Conservation (phyloP, 2,888 invertebrate genomes). For the Acanthacorydalis orientalis region DNA sequence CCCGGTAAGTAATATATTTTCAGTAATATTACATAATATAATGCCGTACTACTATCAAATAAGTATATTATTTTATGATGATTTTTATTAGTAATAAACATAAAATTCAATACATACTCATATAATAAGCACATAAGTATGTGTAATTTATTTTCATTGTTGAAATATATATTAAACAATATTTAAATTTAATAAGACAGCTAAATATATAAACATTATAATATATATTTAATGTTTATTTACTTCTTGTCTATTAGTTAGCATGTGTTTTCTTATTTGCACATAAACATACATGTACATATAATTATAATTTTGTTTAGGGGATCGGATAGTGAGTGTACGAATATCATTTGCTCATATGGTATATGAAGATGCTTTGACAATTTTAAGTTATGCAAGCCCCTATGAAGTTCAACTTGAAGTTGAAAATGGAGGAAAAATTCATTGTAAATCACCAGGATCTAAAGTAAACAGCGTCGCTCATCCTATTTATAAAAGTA, state of each 20-base stretch:
- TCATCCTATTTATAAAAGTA: conserved; percentile 62
- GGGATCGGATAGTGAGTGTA: conserved; percentile 74
- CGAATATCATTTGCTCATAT: conserved; percentile 78
- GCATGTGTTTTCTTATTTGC: not conserved
- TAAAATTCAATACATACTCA: too few species aligned
- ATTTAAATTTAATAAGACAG: too few species aligned
- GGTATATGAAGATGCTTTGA: conserved; percentile 78
- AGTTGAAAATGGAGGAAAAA: conserved; percentile 29
- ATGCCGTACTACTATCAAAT: too few species aligned
- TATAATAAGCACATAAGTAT: too few species aligned
- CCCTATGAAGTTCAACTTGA: conserved; percentile 76
- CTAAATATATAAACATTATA: too few species aligned
- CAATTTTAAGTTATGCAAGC: conserved; percentile 78
- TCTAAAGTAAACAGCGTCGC: conserved; percentile 33
- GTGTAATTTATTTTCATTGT: too few species aligned
- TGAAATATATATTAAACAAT: too few species aligned
- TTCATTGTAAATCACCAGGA: conserved; percentile 7
- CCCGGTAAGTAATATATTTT: conserved; percentile 39
- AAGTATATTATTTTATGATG: too few species aligned
- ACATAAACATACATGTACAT: not conserved
- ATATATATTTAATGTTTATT: too few species aligned
- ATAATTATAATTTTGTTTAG: conserved; percentile 27
- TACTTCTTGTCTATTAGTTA: not conserved
- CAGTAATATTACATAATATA: too few species aligned
- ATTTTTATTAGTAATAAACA: too few species aligned